These are phyloP conservation scores for Drosophila chauvacae DNA, from an alignment of 1,140 invertebrate genomes.

Conservation along the genomic window DNA sequence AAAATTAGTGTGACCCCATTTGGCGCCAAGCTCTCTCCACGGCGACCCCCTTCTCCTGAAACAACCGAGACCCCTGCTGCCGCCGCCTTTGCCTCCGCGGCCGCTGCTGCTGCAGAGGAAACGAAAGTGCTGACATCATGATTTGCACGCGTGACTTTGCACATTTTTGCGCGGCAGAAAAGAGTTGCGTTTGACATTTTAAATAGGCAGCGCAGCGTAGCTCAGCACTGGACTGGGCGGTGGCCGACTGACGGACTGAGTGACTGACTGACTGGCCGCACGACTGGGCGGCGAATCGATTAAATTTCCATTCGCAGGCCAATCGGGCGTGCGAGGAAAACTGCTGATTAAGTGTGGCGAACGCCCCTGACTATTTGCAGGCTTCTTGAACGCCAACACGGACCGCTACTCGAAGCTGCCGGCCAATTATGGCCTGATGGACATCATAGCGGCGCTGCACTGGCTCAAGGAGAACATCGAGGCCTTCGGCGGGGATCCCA, in stretches of 20 bases:
- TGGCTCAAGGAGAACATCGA: conserved; percentile 98
- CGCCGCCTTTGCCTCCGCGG: background rate
- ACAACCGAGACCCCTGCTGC: conserved; percentile 1
- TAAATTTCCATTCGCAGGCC: conserved; percentile 62
- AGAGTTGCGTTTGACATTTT: conserved; percentile 67
- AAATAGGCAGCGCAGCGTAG: conserved; percentile 41
- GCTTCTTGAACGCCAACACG: conserved; percentile 94
- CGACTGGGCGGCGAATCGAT: conserved; percentile 49
- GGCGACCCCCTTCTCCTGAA: conserved; percentile 1
- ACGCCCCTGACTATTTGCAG: conserved; percentile 85
- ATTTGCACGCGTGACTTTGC: conserved; percentile 82
- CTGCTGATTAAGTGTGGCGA: conserved; percentile 57
- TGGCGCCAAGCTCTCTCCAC: conserved; percentile 18
- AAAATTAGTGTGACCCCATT: conserved; percentile 75
- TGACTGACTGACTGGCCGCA: conserved; percentile 25
- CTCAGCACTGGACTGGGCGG: background rate
- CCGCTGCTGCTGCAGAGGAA: conserved; percentile 57
- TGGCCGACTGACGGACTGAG: conserved; percentile 2
- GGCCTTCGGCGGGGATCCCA: conserved; percentile 95
- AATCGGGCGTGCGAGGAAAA: conserved; percentile 57
- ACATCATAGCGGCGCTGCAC: conserved; percentile 96
- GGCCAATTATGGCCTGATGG: conserved; percentile 97
- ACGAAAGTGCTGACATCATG: conserved; percentile 82
- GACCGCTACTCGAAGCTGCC: conserved; percentile 92
- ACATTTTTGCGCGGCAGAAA: conserved; percentile 53